A percentile compares a stretch with the other conserved stretches of the same genome.
These are phyloP conservation scores for Hippocampus kuda DNA, from an alignment of 2,797 vertebrate genomes.

Conservation along the genomic window DNA sequence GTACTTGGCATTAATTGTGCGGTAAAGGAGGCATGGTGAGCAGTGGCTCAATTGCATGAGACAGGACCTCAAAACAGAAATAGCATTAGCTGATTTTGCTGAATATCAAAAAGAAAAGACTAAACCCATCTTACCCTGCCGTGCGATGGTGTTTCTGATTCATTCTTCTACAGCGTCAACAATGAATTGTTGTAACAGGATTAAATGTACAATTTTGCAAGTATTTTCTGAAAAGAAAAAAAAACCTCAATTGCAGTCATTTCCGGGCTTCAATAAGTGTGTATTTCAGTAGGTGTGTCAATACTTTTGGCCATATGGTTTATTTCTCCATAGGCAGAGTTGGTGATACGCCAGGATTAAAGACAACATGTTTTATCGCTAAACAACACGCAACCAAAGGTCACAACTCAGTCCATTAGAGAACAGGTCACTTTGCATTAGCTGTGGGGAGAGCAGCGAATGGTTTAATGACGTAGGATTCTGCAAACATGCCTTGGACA, in stretches of 20 bases:
- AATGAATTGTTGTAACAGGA: no score
- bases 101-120: no score
- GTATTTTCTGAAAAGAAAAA: not conserved
- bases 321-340: not conserved
- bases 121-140: no score
- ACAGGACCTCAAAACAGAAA: no score
- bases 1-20: no score
- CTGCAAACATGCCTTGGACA: constrained; percentile 64
- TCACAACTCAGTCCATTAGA: not conserved
- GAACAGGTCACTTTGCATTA: constrained; percentile 57
- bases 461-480: constrained; percentile 63
- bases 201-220: no score
- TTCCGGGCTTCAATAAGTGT: no score
- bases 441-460: constrained; percentile 75
- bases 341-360: not conserved
- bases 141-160: no score
- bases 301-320: constrained; percentile 4
- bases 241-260: not conserved
- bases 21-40: no score
- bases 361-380: not conserved
- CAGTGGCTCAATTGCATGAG: no score
- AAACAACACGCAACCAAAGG: not conserved
- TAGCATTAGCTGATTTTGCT: no score
- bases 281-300: not conserved
- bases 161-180: no score